phyloP scores from a whole-genome alignment of 1,140 invertebrate species.

The honey bee (Apis mellifera) region Amel_HAv3.1 CM009938.2:5941501-5942000 shows the following conservation, averaged over 20 bases:
- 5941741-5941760: not conserved
- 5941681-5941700: too few relatives aligned
- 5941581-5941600: not conserved
- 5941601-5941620: not conserved
- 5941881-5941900: not conserved
- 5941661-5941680: too few relatives aligned
- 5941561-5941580: not conserved
- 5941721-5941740: too few relatives aligned
- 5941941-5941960: not conserved
- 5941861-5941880: not conserved
- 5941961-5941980: not conserved
- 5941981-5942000: conserved; percentile 44
- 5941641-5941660: conserved; percentile 2
- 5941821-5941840: too few relatives aligned
- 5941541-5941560: not conserved
- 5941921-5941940: not conserved
- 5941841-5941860: too few relatives aligned
- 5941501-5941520: not conserved
- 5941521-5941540: not conserved
- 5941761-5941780: too few relatives aligned
- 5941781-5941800: too few relatives aligned
- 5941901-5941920: not conserved
- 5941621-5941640: not conserved
- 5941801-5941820: too few relatives aligned
- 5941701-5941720: too few relatives aligned